Evolutionary conservation across 1,140 invertebrate species (phyloP), one percentile per base, ranked within the genome.

Genomic region (Cecropterus lyciades): DNA sequence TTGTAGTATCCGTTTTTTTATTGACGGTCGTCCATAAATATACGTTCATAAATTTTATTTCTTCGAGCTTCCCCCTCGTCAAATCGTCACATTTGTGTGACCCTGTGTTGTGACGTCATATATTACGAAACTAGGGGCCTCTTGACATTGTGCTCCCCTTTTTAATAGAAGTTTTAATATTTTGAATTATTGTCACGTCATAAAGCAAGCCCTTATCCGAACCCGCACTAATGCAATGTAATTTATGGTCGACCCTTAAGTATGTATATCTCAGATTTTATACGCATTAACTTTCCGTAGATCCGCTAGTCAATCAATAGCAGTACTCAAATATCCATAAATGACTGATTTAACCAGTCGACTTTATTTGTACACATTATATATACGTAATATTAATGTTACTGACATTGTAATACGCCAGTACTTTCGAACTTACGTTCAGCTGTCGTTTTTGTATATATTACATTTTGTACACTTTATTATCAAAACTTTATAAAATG

Each of bases 251-350:
- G 11, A n/a, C 11, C 33, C 11, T n/a, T 37, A 1, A 37, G 33
- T 43, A 43, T 43, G 40, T 53, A 53, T 53, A 16, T 53, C 33
- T 16, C 30, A 53, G 27, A 53, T 37, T 53, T 37, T 53, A 37
- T 53, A 53, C 15, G 30, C 51, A 33, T 53, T 53, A 53, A 33
- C 14, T 24, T 53, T 53, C 24, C 30, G 30, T 53, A 53, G 51
- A 15, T 37, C 51, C 51, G 45, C 48, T 64, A 57, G 62, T 68
- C 56, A 65, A 52, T 63, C 59, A 75, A 78, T 53, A 70, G 70
- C 70, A 72, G 68, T 63, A 72, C 57, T 60, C 70, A 72, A 69
- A 72, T 72, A 68, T 56, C 60, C 57, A 37, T 63, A 72, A 64
- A 48, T 59, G 43, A 65, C 27, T 67, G 37, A 55, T 70, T 75